Base-by-base conservation (phyloP, 2,888 invertebrate species). In the Leuctra nigra region DNA sequence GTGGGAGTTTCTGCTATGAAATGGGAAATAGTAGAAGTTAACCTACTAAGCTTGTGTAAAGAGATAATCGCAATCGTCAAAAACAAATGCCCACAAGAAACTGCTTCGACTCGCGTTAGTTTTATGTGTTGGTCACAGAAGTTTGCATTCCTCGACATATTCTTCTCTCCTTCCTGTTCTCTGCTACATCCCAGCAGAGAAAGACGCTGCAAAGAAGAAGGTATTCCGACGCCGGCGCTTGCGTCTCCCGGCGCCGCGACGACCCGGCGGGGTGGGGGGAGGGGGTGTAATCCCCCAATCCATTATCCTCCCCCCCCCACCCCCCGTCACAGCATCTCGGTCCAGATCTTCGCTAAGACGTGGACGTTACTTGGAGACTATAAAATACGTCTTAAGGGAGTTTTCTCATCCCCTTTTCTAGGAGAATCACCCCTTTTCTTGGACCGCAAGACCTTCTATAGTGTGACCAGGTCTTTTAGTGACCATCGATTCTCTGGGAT, bases 261-360 rank as follows among this genome's bases (percentile, higher is more conserved):
- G 55, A 13, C 23, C 29, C 54, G 50, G 50, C 24, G 23, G 16
- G 23, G 29, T 6, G 47, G 22, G 47, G 20, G 23, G 47, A 14
- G 39, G 56, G 33, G 39, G 58, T 4, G 55, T 44, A 54, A 54
- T 44, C 55, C 46, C 25, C 38, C 56, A 39, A 47, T 56, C 48
- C 56, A 56, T 68, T 67, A 62, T 64, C 62, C 67, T 60, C 65
- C 41, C 54, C 57, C 54, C 52, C 38, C 41, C 48, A n/a, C 20
- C 53, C 22, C 25, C 18, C 50, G 14, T 11, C 29, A 18, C 46
- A 13, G 38, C 50, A 48, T 62, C 55, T 54, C 59, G 55, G 59
- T 62, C 65, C 64, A 67, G 68, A 68, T 69, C 69, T 69, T 68
- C 65, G 67, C 68, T 67, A 68, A 69, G 68, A 65, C 68, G 66